Conservation (phyloP, 2,797 vertebrate genomes). For the Rhinella marina region DNA sequence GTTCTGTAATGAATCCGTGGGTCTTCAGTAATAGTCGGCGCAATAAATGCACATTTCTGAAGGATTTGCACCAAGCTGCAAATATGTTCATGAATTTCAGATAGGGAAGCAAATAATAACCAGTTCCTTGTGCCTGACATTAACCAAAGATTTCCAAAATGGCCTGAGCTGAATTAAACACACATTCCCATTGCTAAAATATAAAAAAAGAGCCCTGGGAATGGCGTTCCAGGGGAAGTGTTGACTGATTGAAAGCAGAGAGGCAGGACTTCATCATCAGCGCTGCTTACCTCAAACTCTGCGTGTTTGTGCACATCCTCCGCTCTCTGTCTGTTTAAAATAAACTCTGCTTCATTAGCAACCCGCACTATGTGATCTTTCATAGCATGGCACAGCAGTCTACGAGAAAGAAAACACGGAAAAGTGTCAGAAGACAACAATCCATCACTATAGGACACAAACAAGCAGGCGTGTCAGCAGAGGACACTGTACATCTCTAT, state of each 20-base stretch:
- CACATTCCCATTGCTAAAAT: constrained; percentile 55
- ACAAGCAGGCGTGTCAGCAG: neutral
- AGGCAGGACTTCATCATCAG: constrained; percentile 52
- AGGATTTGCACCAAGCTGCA: constrained; percentile 64
- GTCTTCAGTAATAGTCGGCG: neutral
- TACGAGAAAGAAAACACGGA: constrained; percentile 66
- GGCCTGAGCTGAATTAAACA: constrained; percentile 63
- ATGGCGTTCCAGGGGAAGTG: constrained; percentile 57
- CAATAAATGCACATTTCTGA: constrained; percentile 38
- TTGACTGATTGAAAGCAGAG: constrained; percentile 66
- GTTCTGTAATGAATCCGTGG: constrained; percentile 11
- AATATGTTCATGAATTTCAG: constrained; percentile 64
- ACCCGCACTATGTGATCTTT: constrained; percentile 98
- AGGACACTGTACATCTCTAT: neutral
- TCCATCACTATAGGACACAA: neutral
- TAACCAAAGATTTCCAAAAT: constrained; percentile 66
- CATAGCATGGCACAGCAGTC: constrained; percentile 96
- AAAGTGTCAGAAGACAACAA: neutral
- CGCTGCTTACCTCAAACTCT: constrained; percentile 91
- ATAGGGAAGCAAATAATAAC: constrained; percentile 63
- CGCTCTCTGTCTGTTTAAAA: constrained; percentile 94
- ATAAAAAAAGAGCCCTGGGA: constrained; percentile 53
- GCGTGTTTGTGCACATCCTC: constrained; percentile 97
- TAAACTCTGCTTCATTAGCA: constrained; percentile 97
- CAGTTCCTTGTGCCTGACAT: constrained; percentile 62